Percentiles rank a stretch among this genome's conserved stretches.
Evolutionary conservation across 2,888 invertebrate genomes (phyloP).

Genomic region (Thecophora atra): DNA sequence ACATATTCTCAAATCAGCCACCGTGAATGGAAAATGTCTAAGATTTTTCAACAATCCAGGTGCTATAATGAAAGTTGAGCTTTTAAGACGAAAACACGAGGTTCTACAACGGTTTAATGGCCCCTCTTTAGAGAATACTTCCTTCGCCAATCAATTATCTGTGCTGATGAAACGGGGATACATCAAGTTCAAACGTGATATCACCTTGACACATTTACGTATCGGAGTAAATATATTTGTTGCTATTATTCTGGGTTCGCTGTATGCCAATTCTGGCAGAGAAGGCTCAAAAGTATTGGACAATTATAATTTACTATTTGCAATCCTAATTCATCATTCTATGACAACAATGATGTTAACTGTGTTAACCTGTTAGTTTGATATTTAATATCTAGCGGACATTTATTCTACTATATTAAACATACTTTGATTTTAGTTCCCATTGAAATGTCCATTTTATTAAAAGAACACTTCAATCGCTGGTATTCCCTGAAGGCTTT

Average conservation of each 20-base stretch:
- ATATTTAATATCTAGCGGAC: background rate
- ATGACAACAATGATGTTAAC: slow-evolving; percentile 93
- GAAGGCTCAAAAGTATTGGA: slow-evolving; percentile 82
- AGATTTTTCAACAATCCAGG: slow-evolving; percentile 75
- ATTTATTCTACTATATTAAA: background rate
- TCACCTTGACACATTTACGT: slow-evolving; percentile 79
- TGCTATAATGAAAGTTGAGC: slow-evolving; percentile 70
- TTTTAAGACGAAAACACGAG: slow-evolving; percentile 70
- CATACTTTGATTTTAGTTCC: slow-evolving; percentile 67
- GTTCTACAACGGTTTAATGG: slow-evolving; percentile 67
- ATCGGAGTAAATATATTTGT: slow-evolving; percentile 78
- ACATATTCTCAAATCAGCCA: slow-evolving; percentile 71
- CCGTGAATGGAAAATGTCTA: slow-evolving; percentile 75
- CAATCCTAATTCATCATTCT: slow-evolving; percentile 92
- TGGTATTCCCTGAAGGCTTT: slow-evolving; percentile 89
- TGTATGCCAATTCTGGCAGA: slow-evolving; percentile 79
- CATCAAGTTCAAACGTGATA: slow-evolving; percentile 78
- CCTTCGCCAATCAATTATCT: slow-evolving; percentile 75
- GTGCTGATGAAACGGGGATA: slow-evolving; percentile 78
- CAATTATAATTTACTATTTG: slow-evolving; percentile 89
- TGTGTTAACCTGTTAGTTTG: slow-evolving; percentile 80
- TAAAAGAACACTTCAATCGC: slow-evolving; percentile 87
- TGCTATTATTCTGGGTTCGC: slow-evolving; percentile 79
- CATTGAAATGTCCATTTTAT: slow-evolving; percentile 80
- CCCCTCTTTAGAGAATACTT: slow-evolving; percentile 74